phyloP scores from a whole-genome alignment of 2,888 invertebrate genomes.

The Cetonia aurata region DNA sequence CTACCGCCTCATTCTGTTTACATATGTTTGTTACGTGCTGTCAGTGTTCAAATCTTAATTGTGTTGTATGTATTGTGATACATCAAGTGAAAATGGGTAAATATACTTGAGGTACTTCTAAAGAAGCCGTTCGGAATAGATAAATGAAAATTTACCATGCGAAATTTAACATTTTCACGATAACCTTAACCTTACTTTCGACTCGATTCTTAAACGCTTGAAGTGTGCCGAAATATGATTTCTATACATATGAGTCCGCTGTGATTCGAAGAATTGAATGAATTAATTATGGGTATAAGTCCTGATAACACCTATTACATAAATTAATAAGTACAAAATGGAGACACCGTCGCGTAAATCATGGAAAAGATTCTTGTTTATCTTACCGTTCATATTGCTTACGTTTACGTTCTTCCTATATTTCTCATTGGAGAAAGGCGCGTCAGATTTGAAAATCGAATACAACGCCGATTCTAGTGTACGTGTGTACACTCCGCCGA shows the following conservation, averaged over 20 bases:
- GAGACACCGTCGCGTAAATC: not conserved
- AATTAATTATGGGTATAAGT: not conserved
- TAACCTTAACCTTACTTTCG: too few relatives aligned
- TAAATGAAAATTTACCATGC: too few relatives aligned
- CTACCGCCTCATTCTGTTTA: too few relatives aligned
- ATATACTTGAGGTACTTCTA: too few relatives aligned
- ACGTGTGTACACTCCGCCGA: not conserved
- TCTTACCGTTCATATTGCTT: conserved; percentile 24
- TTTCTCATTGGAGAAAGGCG: conserved; percentile 23
- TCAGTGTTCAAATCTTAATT: too few relatives aligned
- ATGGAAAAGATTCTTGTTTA: conserved; percentile 12
- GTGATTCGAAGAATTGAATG: not conserved
- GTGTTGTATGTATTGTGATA: too few relatives aligned
- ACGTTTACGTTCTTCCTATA: conserved; percentile 33
- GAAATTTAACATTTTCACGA: too few relatives aligned
- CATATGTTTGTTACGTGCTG: too few relatives aligned
- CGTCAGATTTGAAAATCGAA: not conserved
- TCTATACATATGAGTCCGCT: not conserved
- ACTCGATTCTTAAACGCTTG: too few relatives aligned
- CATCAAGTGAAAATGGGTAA: too few relatives aligned
- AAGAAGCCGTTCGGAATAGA: too few relatives aligned
- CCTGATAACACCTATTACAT: not conserved
- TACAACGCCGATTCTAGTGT: not conserved
- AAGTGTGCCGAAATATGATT: too few relatives aligned
- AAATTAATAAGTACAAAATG: conserved; percentile 8